Evolutionary conservation across 2,797 vertebrate species (phyloP).

Genomic region (Onychomys leucogaster): DNA sequence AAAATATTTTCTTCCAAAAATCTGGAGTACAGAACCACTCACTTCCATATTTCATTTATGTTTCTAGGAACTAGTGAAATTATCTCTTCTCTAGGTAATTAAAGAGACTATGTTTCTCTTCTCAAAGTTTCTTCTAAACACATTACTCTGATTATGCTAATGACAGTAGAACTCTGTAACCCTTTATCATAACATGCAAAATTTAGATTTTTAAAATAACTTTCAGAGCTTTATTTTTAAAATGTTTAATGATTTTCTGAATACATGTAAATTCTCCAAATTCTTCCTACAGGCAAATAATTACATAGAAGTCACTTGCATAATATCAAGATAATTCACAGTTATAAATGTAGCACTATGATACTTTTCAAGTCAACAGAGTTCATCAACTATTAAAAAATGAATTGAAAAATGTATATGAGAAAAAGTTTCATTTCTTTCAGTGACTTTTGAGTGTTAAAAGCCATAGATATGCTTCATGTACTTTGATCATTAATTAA

Average conservation of each 20-base stretch:
- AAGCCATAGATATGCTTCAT: not conserved
- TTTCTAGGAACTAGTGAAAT: not conserved
- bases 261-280: not conserved
- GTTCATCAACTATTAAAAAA: not conserved
- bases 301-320: not conserved
- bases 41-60: not conserved
- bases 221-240: not conserved
- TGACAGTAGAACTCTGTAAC: not conserved
- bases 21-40: not conserved
- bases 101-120: not conserved
- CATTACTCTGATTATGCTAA: not conserved
- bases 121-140: not conserved
- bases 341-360: not conserved
- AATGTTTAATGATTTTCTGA: not conserved
- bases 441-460: not conserved
- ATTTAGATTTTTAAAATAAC: not conserved
- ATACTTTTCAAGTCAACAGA: not conserved
- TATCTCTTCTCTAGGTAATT: not conserved
- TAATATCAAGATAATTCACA: not conserved
- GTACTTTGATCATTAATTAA: not conserved
- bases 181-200: not conserved
- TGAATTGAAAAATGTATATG: not conserved
- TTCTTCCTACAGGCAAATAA: not conserved
- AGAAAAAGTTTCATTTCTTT: not conserved
- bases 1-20: constrained; percentile 43